Conservation (phyloP, 2,113 vertebrate species). For the Speoplatyrhinus poulsoni region DNA sequence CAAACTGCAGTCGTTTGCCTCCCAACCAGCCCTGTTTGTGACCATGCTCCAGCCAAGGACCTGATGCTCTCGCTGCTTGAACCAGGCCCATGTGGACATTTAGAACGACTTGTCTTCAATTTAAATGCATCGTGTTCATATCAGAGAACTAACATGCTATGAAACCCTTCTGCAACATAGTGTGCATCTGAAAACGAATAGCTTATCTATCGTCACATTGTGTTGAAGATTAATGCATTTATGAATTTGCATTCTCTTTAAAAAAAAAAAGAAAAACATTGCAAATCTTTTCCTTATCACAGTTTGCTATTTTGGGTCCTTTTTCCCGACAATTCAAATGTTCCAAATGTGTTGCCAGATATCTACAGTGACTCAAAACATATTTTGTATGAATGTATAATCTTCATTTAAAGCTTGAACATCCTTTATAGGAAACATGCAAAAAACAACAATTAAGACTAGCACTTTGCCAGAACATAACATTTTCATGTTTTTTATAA, state of each 20-base stretch:
- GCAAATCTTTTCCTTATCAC: too few relatives aligned
- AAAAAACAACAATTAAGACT: too few relatives aligned
- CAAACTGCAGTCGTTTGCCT: conserved; percentile 48
- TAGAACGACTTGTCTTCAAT: conserved; percentile 8
- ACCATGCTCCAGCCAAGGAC: conserved; percentile 27
- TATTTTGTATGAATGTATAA: too few relatives aligned
- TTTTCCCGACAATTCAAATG: too few relatives aligned
- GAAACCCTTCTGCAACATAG: background rate
- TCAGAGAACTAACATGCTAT: conserved; percentile 23
- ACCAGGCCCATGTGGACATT: conserved; percentile 2
- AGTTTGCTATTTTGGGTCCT: too few relatives aligned
- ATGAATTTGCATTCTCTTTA: conserved; percentile 31
- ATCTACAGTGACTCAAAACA: too few relatives aligned
- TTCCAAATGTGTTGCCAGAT: too few relatives aligned
- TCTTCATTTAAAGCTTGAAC: too few relatives aligned
- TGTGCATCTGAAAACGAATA: background rate
- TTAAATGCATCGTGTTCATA: conserved; percentile 18
- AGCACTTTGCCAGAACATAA: too few relatives aligned
- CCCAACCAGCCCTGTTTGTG: conserved; percentile 34
- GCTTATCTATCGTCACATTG: too few relatives aligned
- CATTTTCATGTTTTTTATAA: too few relatives aligned
- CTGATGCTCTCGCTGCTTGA: background rate
- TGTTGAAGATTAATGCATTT: conserved; percentile 39
- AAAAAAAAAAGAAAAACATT: background rate
- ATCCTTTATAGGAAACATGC: too few relatives aligned